Evolutionary conservation across 2,888 invertebrate genomes (phyloP).

Genomic region (Conomelus anceps): DNA sequence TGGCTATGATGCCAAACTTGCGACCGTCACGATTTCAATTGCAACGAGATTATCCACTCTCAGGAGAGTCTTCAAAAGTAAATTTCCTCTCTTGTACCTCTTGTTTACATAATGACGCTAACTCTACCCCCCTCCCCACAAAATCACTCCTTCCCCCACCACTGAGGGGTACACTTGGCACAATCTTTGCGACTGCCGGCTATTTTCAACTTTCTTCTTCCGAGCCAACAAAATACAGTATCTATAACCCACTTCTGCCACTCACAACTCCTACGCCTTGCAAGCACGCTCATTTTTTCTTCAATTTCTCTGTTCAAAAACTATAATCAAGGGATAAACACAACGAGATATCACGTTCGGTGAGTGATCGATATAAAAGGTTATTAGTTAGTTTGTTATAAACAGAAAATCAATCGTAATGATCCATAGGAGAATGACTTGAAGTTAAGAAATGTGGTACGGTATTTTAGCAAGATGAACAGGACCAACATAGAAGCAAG

Average conservation of each 20-base stretch:
- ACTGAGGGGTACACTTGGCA: neutral
- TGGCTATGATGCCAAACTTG: neutral
- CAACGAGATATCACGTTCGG: neutral
- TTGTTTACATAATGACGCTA: neutral
- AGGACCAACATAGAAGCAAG: too few relatives aligned
- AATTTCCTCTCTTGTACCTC: neutral
- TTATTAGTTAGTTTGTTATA: neutral
- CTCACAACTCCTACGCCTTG: neutral
- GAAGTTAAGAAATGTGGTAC: too few relatives aligned
- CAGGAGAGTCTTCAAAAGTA: neutral
- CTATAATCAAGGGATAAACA: neutral
- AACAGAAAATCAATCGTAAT: too few relatives aligned
- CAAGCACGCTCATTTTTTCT: neutral
- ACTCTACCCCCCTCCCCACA: neutral
- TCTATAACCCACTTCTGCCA: neutral
- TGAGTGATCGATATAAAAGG: neutral
- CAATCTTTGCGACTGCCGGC: neutral
- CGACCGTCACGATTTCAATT: neutral
- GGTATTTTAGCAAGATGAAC: too few relatives aligned
- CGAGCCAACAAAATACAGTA: neutral
- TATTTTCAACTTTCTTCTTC: neutral
- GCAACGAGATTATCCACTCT: neutral
- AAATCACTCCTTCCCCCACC: neutral
- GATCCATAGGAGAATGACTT: too few relatives aligned
- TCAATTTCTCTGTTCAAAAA: neutral